Percentiles rank a stretch among this genome's conserved stretches.
phyloP scores from a whole-genome alignment of 2,113 vertebrate species.

The Ctenodactylus gundi region DNA sequence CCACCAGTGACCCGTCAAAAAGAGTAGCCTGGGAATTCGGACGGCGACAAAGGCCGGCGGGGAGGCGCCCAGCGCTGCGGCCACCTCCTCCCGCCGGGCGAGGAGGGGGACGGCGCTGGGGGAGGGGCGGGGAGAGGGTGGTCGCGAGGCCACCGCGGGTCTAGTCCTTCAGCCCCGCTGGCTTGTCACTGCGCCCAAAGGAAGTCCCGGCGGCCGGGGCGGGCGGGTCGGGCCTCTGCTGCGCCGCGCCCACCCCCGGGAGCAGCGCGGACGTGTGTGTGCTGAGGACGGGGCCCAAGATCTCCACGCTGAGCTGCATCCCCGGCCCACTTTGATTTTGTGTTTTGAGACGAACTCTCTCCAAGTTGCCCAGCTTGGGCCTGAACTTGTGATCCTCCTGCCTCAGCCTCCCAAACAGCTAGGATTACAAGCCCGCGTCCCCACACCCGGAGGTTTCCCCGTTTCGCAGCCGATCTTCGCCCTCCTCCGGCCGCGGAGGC shows the following conservation, averaged over 20 bases:
- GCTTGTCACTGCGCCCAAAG: not conserved
- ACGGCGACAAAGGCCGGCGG: conserved; percentile 86
- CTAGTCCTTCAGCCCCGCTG: not conserved
- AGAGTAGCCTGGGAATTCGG: conserved; percentile 98
- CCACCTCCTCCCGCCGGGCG: conserved; percentile 58
- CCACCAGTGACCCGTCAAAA: conserved; percentile 99
- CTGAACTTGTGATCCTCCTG: too few relatives aligned
- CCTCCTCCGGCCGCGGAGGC: too few relatives aligned
- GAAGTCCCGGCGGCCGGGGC: not conserved
- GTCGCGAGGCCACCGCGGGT: not conserved
- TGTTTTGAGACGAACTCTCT: too few relatives aligned
- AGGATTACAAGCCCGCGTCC: too few relatives aligned
- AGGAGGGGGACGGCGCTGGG: not conserved
- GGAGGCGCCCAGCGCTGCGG: conserved; percentile 85
- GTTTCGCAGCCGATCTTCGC: not conserved
- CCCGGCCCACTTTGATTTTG: too few relatives aligned
- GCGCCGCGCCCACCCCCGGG: not conserved
- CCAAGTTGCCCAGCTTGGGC: too few relatives aligned
- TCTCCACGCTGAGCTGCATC: too few relatives aligned
- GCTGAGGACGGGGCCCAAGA: too few relatives aligned
- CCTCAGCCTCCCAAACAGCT: too few relatives aligned
- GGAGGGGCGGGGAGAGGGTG: not conserved
- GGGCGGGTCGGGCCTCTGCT: not conserved
- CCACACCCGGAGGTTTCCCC: not conserved
- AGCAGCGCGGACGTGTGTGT: too few relatives aligned